A percentile compares a stretch with the other conserved stretches of the same genome.
Evolutionary conservation across 1,140 invertebrate genomes (phyloP).

Genomic region (Drosophila neocordata): DNA sequence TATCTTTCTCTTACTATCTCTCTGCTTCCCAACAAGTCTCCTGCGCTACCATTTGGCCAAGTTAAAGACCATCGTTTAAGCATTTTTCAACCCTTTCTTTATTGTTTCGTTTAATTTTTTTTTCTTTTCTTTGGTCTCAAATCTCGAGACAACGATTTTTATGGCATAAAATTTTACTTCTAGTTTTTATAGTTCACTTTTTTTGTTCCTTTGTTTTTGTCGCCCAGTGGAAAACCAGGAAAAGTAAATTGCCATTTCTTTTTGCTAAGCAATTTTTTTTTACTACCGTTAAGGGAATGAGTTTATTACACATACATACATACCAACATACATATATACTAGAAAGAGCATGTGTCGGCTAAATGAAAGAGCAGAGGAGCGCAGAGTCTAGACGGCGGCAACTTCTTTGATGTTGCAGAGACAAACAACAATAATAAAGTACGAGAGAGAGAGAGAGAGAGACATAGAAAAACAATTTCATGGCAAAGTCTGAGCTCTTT

Average conservation of each 20-base stretch:
- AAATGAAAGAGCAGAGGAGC: background rate
- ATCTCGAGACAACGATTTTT: conserved; percentile 1
- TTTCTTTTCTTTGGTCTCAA: background rate
- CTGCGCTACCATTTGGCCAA: background rate
- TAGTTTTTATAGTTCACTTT: conserved; percentile 1
- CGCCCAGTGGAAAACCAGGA: background rate
- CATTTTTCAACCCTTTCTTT: background rate
- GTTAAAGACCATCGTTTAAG: background rate
- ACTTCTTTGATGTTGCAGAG: background rate
- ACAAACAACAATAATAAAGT: background rate
- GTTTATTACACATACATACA: conserved; percentile 1
- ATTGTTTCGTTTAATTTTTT: background rate
- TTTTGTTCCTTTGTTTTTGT: background rate
- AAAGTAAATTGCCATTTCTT: conserved; percentile 8
- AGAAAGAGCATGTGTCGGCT: background rate
- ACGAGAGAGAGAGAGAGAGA: background rate
- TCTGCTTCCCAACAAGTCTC: background rate
- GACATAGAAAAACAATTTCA: background rate
- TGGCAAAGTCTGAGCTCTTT: background rate
- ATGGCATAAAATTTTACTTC: conserved; percentile 8
- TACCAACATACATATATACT: background rate
- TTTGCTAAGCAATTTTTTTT: conserved; percentile 6
- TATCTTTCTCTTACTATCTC: background rate
- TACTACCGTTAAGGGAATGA: conserved; percentile 3
- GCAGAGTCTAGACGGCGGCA: too few relatives aligned